Evolutionary conservation across 2,113 vertebrate species (phyloP), one percentile per base, ranked within the genome.

Genomic region (Balaeniceps rex): DNA sequence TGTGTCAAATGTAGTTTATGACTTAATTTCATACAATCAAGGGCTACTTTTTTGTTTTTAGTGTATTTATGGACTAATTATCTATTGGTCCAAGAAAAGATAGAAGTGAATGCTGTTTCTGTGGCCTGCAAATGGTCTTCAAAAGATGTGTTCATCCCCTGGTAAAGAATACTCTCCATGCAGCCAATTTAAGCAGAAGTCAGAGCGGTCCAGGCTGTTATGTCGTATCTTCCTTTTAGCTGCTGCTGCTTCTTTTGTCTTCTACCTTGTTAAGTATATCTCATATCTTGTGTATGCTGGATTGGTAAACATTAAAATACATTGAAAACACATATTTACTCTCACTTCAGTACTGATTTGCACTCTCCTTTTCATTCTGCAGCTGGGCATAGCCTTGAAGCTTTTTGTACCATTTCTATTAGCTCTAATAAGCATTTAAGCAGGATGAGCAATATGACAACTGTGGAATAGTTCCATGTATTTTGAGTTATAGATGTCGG

Each of bases 161-260:
- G 17, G 18, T 42, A 51, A 47, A 47, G 49, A n/a, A 9, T 15
- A 11, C 2, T 47, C 5, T 63, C 9, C 0, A 0, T 34, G 26
- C 19, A 57, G 47, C 19, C 52, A 15, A 19, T 49, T 38, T 26
- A 31, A 33, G 16, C 22, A 36, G 34, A 68, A 60, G 18, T 57
- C 15, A 24, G 65, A 70, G 55, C 3, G 2, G 22, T n/a, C 21
- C 36, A 33, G 22, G 36, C 25, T 64, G 66, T 33, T 64, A 28
- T 12, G 60, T 34, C 23, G 0, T 47, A 12, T 34, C 38, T 49
- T 74, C 15, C 31, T 75, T 64, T 70, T 44, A 47, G 23, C 26
- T 75, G 17, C 42, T 38, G 14, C 15, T 16, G 40, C 19, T 47
- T 25, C 23, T 60, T 72, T 57, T 42, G 42, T 70, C 23, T 75